Evolutionary conservation across 1,140 invertebrate genomes (phyloP), one percentile per base, ranked within the genome.

Genomic region (Pentalonia nigronervosa): DNA sequence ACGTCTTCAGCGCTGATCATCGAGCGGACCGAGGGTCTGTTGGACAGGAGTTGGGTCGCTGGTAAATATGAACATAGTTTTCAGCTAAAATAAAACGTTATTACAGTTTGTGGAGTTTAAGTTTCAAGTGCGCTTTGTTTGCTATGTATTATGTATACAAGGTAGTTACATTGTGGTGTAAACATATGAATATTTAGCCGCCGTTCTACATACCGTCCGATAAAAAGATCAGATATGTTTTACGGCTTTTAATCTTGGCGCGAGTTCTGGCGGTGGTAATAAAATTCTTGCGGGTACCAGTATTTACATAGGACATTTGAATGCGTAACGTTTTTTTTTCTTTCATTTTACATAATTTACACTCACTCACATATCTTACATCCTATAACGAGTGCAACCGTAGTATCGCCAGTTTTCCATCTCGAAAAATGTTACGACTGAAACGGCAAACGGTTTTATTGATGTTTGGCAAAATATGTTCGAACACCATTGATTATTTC

Each of bases 1-100:
- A 99, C 98, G 11, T 98, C 98, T 0, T 97, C 98, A 1, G 97
- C 98, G 0, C 97, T 99, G 96, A 96, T 99, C 94, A 96, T 98
- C 60, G 99, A 99, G 95, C 96, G 98, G 94, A 97, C 95, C 94
- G 98, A 98, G 95, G 98, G 98, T n/a, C 97, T 98, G 94, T 95
- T 99, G 89, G 98, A 99, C 95, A 96, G 98, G 94, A 97, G 97
- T 89, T 96, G 98, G 87, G 98, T 99, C 1, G 97, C 97, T 56
- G 98, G 97, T 95, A 97, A 96, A 21, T 93, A 95, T 86, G 1
- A n/a, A 53, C n/a, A 83, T 45, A 47, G 14, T 56, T 50, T 25
- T 89, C 87, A 89, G 8, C 48, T 11, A 14, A 88, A 88, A 88
- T n/a, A 34, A 23, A 50, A 88, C 4, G n/a, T 88, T 53, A 53